phyloP scores from a whole-genome alignment of 2,888 invertebrate species.

The Andricus curvator region DNA sequence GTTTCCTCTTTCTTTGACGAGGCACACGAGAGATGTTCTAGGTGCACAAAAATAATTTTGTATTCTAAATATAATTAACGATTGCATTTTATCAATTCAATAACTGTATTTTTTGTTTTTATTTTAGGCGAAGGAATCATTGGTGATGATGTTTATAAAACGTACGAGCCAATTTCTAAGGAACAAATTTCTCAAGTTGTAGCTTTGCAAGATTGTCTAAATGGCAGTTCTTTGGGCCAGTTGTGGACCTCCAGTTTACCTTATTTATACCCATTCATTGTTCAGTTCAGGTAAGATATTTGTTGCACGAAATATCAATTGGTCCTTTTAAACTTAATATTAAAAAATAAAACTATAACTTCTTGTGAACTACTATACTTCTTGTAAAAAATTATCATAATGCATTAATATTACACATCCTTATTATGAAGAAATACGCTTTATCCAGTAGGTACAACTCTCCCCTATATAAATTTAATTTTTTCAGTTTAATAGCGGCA shows the following conservation, averaged over 20 bases:
- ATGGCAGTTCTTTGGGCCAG: constrained; percentile 80
- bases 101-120: background rate
- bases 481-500: constrained; percentile 79
- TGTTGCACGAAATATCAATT: background rate
- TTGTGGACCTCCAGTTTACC: constrained; percentile 81
- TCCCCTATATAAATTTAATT: background rate
- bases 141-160: constrained; percentile 41
- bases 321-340: background rate
- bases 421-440: background rate
- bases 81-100: no score
- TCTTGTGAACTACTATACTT: background rate
- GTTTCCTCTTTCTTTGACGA: constrained; percentile 76
- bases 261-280: constrained; percentile 80
- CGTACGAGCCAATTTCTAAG: constrained; percentile 75
- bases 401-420: background rate
- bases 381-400: background rate
- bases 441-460: background rate
- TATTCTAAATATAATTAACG: no score
- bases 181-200: constrained; percentile 79
- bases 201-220: constrained; percentile 79
- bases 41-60: constrained; percentile 57
- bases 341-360: background rate
- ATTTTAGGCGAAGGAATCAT: constrained; percentile 49
- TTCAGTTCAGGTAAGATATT: constrained; percentile 79
- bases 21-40: constrained; percentile 70